Evolutionary conservation across 2,888 invertebrate species (phyloP), one percentile per base, ranked within the genome.

Genomic region (Tethea ocularis): DNA sequence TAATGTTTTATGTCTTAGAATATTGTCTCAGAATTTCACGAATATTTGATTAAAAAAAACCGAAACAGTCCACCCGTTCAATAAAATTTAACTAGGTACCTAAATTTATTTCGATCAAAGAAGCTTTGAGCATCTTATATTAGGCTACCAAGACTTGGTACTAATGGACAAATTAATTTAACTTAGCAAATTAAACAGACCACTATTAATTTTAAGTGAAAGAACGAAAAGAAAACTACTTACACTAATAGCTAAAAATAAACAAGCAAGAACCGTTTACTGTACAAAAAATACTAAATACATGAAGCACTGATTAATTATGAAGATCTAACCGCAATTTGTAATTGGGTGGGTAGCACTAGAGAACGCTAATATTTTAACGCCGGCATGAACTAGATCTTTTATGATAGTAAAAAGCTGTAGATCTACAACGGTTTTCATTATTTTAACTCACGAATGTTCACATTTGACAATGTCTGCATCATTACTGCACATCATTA

Each of bases 231-330:
- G 1, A 46, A 46, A 20, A 46, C 20, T 46, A 46, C 46, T 46
- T 46, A 46, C 46, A 46, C 46, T 20, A 46, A 17, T n/a, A 46
- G 20, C 17, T 10, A 46, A 20, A 46, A 46, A 20, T 46, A 20
- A 46, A 46, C 20, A 46, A 46, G 2, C 46, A 46, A 17, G 8
- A 53, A 17, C n/a, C n/a, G n/a, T 53, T 23, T n/a, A 38, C 38
- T n/a, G 1, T 38, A n/a, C 38, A n/a, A 29, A 53, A 53, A 17
- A 6, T 52, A 52, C n/a, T 13, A 52, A 53, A 23, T 17, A 13
- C 33, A 53, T 33, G 53, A 29, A 33, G 53, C 29, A 33, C 33
- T 33, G 22, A 54, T 54, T 54, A 36, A 54, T 54, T 54, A 36
- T 20, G 17, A 54, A 33, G 29, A 33, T 54, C n/a, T 33, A 54